Evolutionary conservation across 2,113 vertebrate species (phyloP).

Genomic region (Ceuthmochares aereus): DNA sequence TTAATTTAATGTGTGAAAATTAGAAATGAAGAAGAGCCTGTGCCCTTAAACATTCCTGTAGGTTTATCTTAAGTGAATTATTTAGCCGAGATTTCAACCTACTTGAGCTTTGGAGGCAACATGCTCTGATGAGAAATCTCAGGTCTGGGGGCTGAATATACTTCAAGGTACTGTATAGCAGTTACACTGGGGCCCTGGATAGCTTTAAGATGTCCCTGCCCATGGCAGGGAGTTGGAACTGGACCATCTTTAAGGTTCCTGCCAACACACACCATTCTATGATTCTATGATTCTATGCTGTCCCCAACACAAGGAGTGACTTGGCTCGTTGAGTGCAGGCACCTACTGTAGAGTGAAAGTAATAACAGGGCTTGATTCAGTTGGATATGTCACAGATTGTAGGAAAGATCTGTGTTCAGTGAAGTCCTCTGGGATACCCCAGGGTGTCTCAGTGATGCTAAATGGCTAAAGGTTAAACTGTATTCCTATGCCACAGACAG

Average conservation of each 20-base stretch:
- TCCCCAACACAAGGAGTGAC: too few species aligned
- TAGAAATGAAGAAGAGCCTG: neutral
- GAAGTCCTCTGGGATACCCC: neutral
- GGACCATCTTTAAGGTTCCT: too few species aligned
- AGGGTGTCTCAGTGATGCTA: neutral
- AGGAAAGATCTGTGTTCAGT: neutral
- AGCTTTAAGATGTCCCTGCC: neutral
- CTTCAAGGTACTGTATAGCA: fast-evolving
- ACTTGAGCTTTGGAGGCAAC: neutral
- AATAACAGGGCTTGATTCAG: neutral
- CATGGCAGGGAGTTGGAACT: too few species aligned
- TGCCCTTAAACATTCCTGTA: neutral
- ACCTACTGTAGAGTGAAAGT: neutral
- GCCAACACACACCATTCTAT: too few species aligned
- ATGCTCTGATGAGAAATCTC: neutral
- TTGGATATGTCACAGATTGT: neutral
- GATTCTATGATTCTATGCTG: too few species aligned
- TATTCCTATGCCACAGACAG: neutral
- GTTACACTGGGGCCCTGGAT: neutral
- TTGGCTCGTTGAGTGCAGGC: neutral
- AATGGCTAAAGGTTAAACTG: neutral
- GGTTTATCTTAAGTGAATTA: neutral
- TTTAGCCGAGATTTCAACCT: neutral
- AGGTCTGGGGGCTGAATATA: neutral
- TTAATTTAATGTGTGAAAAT: neutral